Evolutionary conservation across 2,888 invertebrate species (phyloP), one percentile per base, ranked within the genome.

Genomic region (Meandrusa payeni): DNA sequence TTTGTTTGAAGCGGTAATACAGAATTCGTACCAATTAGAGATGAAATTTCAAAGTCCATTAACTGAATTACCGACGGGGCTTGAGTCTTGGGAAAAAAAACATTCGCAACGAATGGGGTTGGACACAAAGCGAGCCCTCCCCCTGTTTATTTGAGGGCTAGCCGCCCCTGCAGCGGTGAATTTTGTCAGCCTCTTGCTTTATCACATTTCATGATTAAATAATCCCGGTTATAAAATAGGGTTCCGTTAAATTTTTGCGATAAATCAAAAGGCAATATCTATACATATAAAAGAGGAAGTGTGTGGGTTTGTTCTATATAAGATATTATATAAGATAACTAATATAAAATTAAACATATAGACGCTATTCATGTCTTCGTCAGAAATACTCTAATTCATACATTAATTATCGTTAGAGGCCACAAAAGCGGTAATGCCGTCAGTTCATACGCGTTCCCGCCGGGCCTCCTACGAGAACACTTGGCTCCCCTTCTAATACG

Each of bases 11-110:
- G 33, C 29, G 23, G 28, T 27, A 41, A 29, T 13, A 41, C 12
- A 26, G 32, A 33, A 41, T 33, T 26, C 59, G 61, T 53, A 57
- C 62, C 71, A 74, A 75, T 75, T 69, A 71, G 57, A 55, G 52
- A 58, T 52, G 51, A 49, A 61, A 55, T 62, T 63, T 55, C 60
- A 58, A 56, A 70, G 59, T 67, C 69, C 70, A 72, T 74, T 73
- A 74, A 54, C 55, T 50, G 58, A 67, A 72, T 73, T 69, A 66
- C 58, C 46, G 44, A 45, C 41, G 38, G 41, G 11, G 51, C 32
- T 37, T 41, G 23, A 36, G 27, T 36, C 39, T 39, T 51, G n/a
- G 44, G 55, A 56, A 57, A 56, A 52, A 57, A 61, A 68, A 64
- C 55, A 56, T 63, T 59, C 58, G 55, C 55, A 33, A 38, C 48